Conservation (phyloP, 2,888 invertebrate species). For the Gibbula magus region DNA sequence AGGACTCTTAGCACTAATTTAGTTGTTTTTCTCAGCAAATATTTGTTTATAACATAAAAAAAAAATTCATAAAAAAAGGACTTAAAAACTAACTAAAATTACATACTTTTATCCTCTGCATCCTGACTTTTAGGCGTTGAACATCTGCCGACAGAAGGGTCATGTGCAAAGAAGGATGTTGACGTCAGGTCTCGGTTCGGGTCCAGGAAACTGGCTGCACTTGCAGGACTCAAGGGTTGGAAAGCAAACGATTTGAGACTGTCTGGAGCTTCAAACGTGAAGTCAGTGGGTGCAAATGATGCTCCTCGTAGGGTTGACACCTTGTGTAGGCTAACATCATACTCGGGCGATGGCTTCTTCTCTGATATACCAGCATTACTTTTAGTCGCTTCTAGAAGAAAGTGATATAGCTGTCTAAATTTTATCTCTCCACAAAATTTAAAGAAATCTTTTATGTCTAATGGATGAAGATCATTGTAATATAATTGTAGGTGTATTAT, state of each 20-base stretch:
- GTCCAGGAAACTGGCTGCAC: constrained; percentile 54
- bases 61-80: no score
- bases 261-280: constrained; percentile 57
- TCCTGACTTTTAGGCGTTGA: constrained; percentile 24
- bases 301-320: constrained; percentile 41
- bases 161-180: constrained; percentile 9
- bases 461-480: no score
- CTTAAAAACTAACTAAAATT: no score
- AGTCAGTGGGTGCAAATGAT: constrained; percentile 63
- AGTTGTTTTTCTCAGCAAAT: no score
- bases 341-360: background rate
- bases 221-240: constrained; percentile 60
- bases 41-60: no score
- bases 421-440: no score
- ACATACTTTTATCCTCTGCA: background rate
- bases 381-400: no score
- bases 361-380: background rate
- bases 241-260: constrained; percentile 55
- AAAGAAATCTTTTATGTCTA: no score
- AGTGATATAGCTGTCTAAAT: no score
- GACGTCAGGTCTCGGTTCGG: constrained; percentile 23
- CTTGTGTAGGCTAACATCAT: constrained; percentile 32
- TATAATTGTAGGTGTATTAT: no score
- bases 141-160: constrained; percentile 24
- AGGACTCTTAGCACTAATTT: no score